phyloP scores from a whole-genome alignment of 2,113 vertebrate species.

The Sinosuthora webbiana region DNA sequence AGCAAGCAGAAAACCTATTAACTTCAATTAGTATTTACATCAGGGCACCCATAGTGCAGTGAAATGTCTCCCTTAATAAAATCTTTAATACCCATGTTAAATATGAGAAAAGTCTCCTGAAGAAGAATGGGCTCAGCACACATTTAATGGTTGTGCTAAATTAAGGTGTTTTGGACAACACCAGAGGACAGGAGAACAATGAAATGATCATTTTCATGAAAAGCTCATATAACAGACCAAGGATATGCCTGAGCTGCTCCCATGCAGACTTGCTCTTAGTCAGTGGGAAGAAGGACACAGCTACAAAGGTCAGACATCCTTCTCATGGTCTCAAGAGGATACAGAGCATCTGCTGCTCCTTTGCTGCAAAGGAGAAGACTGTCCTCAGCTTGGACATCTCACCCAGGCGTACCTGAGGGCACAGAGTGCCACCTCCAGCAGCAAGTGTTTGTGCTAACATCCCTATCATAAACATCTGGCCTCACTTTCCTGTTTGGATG shows the following conservation, averaged over 20 bases:
- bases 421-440: neutral
- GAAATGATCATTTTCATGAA: neutral
- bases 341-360: neutral
- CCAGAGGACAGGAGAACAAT: neutral
- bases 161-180: neutral
- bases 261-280: neutral
- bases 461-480: neutral
- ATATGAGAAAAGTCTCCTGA: neutral
- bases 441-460: neutral
- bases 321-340: neutral
- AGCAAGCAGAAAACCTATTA: neutral
- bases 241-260: neutral
- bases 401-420: neutral
- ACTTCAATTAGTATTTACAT: neutral
- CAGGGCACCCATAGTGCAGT: neutral
- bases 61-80: neutral
- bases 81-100: neutral
- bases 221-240: neutral
- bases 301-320: neutral
- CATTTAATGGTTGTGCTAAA: neutral
- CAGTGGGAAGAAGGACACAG: neutral
- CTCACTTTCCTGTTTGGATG: neutral
- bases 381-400: neutral
- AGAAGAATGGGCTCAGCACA: neutral
- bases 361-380: neutral